Conservation (phyloP, 2,888 invertebrate genomes). For the Entomobrya proxima region DNA sequence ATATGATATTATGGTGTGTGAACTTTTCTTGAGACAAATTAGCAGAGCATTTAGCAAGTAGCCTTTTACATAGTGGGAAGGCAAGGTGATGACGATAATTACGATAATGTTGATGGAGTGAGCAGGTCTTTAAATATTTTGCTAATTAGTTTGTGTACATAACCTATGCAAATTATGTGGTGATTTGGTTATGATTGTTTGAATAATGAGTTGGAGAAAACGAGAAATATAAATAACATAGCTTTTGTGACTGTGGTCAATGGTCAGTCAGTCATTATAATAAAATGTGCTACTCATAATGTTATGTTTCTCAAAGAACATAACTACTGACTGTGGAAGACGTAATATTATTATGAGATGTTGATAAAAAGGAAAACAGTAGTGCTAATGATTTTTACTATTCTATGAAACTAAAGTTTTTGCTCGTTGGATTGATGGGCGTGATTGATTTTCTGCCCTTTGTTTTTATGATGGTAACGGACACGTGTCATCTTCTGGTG, state of each 20-base stretch:
- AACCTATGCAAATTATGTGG: background rate
- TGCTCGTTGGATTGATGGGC: background rate
- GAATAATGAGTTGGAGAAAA: too few species aligned
- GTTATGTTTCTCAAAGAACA: too few species aligned
- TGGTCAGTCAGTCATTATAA: too few species aligned
- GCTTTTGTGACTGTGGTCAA: too few species aligned
- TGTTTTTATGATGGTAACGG: background rate
- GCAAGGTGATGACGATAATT: background rate
- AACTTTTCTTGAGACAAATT: slow-evolving; percentile 19
- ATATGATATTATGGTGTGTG: background rate
- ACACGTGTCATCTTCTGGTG: slow-evolving; percentile 1
- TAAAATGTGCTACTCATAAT: too few species aligned
- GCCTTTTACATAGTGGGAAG: background rate
- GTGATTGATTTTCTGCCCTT: background rate
- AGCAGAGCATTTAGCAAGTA: slow-evolving; percentile 15
- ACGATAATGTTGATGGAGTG: background rate
- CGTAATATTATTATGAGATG: background rate
- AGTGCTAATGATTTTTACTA: background rate
- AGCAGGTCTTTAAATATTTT: background rate
- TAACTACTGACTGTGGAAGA: too few species aligned
- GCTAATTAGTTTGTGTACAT: background rate
- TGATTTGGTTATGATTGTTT: background rate
- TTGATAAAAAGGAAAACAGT: background rate
- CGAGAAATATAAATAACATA: too few species aligned
- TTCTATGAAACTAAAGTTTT: too few species aligned